phyloP scores from a whole-genome alignment of 2,797 vertebrate genomes.

The Moxostoma hubbsi region DNA sequence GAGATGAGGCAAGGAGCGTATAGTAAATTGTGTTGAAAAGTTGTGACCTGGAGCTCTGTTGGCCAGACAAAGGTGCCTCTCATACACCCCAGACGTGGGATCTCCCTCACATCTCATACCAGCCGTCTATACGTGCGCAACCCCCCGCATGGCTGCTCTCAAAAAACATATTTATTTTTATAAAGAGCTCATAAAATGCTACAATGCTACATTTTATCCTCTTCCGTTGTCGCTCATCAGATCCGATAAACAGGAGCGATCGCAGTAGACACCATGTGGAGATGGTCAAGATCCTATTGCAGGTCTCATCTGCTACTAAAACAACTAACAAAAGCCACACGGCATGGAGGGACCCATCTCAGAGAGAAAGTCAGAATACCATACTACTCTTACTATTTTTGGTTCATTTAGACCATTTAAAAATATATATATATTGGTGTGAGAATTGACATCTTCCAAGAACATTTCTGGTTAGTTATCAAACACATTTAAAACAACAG shows the following conservation, averaged over 20 bases:
- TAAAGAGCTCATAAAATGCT: constrained; percentile 62
- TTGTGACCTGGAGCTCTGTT: constrained; percentile 55
- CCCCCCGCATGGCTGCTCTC: constrained; percentile 47
- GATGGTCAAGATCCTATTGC: too few relatives aligned
- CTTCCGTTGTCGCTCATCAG: constrained; percentile 1
- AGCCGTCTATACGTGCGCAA: constrained; percentile 12
- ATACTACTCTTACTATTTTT: too few relatives aligned
- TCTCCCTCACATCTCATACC: constrained; percentile 63
- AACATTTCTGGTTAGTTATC: too few relatives aligned
- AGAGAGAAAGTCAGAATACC: too few relatives aligned
- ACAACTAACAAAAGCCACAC: too few relatives aligned
- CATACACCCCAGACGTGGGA: constrained; percentile 50
- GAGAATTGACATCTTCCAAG: too few relatives aligned
- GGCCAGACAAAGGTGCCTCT: constrained; percentile 61
- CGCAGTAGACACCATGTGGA: neutral
- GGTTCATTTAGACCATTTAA: too few relatives aligned
- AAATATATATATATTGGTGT: too few relatives aligned
- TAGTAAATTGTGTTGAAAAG: constrained; percentile 64
- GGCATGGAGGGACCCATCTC: too few relatives aligned
- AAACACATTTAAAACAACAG: too few relatives aligned
- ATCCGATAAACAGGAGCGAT: neutral
- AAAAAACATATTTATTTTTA: constrained; percentile 67
- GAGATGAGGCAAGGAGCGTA: constrained; percentile 40
- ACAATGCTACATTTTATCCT: constrained; percentile 51
- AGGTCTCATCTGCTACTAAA: too few relatives aligned